Conservation (phyloP, 2,113 vertebrate genomes). For the Pelusios castaneus region DNA sequence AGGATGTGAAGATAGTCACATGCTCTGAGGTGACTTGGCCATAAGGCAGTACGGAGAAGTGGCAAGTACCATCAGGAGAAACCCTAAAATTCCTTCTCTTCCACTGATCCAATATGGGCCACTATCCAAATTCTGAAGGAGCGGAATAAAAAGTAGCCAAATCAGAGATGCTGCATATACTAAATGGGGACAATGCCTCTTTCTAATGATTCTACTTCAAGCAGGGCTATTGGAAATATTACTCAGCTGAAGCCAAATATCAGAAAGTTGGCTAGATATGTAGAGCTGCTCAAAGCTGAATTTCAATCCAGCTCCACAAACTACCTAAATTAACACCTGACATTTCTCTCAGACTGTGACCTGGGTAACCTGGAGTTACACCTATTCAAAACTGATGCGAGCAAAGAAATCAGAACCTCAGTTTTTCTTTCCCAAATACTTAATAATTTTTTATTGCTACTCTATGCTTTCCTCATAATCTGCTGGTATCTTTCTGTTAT, state of each 20-base stretch:
- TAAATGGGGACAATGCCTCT: not conserved
- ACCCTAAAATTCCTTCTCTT: not conserved
- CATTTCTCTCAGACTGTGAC: not conserved
- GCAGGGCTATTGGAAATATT: not conserved
- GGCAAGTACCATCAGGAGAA: accelerated
- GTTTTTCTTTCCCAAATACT: not conserved
- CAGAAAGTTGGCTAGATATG: not conserved
- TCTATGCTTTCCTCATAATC: not conserved
- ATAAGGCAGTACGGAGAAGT: not conserved
- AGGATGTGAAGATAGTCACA: accelerated
- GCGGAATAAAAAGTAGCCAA: not conserved
- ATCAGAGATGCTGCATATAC: not conserved
- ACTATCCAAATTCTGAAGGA: not conserved
- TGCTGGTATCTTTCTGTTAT: not conserved
- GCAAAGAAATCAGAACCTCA: not conserved
- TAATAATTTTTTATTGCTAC: not conserved
- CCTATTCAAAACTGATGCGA: not conserved
- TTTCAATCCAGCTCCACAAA: not conserved
- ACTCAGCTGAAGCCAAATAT: not conserved
- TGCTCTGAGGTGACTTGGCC: not conserved
- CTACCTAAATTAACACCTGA: not conserved
- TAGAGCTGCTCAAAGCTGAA: not conserved
- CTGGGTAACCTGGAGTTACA: not conserved
- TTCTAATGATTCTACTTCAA: not conserved
- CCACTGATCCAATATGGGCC: not conserved